Evolutionary conservation across 2,113 vertebrate species (phyloP).

Genomic region (Hyaena hyaena): DNA sequence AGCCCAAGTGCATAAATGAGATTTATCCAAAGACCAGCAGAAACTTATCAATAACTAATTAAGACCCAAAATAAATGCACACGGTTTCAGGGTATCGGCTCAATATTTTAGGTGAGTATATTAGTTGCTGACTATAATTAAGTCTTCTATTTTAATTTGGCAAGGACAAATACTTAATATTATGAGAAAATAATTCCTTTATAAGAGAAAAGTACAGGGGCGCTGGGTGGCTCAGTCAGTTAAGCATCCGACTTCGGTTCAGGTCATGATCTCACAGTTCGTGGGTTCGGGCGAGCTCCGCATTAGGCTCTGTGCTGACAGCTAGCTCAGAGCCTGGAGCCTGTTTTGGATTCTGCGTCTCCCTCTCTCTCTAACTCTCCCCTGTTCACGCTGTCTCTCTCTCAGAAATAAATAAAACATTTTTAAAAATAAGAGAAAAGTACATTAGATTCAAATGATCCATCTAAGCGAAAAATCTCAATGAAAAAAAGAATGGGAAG

Average conservation of each 20-base stretch:
- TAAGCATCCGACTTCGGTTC: too few relatives aligned
- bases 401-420: too few relatives aligned
- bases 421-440: neutral
- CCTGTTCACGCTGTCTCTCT: too few relatives aligned
- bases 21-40: neutral
- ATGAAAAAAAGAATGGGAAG: neutral
- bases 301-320: too few relatives aligned
- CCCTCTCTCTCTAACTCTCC: too few relatives aligned
- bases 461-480: neutral
- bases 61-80: conserved; percentile 29
- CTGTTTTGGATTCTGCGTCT: too few relatives aligned
- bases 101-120: neutral
- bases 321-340: too few relatives aligned
- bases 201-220: conserved; percentile 30
- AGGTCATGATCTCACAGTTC: too few relatives aligned
- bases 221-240: too few relatives aligned
- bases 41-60: neutral
- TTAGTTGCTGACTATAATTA: neutral
- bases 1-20: neutral
- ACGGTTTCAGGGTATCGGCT: neutral
- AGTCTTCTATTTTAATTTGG: neutral
- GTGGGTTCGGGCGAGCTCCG: too few relatives aligned
- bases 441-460: conserved; percentile 30
- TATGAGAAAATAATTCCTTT: neutral
- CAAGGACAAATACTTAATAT: neutral